Evolutionary conservation across 2,113 vertebrate genomes (phyloP), one percentile per base, ranked within the genome.

Genomic region (crab-eating macaque (Macaca fascicularis)): DNA sequence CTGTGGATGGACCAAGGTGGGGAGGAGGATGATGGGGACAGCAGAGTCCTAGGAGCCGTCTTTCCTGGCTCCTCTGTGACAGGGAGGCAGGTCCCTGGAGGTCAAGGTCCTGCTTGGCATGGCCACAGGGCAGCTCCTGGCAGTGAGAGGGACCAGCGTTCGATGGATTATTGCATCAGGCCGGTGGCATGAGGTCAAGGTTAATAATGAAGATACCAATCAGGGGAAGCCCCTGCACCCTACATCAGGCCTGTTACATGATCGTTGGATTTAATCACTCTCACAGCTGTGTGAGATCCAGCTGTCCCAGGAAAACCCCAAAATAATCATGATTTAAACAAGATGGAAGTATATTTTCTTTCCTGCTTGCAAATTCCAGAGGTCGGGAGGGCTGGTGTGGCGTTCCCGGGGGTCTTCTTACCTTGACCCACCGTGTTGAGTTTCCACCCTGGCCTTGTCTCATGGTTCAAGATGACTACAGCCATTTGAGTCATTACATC

Each of bases 231-330:
- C 1, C 19, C 48, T 1, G 9, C 1, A 1, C 12, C 35, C 16
- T 13, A 0, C 3, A 8, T 25, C 72, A 10, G 14, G 52, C 14
- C 61, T 13, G 13, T 16, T 45, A 11, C 72, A 0, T 8, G 20
- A 19, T 6, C 13, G 0, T 20, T 64, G 27, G 4, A 6, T 1
- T 12, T 32, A 11, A 5, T 27, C 8, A 25, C 38, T 10, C 30
- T 78, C 40, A 3, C 2, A 0, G 14, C 43, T 0, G 2, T 5
- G 0, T 1, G 8, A 27, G 93, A 32, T 35, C 52, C n/a, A 11
- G 43, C 30, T 22, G 57, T 43, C 40, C 1, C n/a, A 43, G 82
- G 30, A n/a, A 57, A 45, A 19, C 69, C 30, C 38, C 30, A 1
- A 14, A n/a, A 19, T 16, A 5, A 12, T 3, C 8, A 23, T 23